phyloP scores from a whole-genome alignment of 2,888 invertebrate genomes.

The Girardia tigrina region DNA sequence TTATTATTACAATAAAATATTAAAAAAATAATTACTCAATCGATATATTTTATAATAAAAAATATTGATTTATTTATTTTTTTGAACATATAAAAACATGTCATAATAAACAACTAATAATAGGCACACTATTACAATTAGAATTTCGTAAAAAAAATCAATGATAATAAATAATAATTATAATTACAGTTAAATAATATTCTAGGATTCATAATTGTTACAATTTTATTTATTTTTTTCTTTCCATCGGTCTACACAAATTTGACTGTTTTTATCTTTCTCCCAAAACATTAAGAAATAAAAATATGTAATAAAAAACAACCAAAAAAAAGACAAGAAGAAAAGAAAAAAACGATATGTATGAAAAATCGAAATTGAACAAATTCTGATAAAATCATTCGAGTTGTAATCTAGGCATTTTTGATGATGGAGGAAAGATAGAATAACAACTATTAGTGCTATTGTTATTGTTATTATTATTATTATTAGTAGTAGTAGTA shows the following conservation, averaged over 20 bases:
- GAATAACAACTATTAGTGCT: not conserved
- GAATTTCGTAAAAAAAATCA: not conserved
- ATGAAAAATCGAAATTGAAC: not conserved
- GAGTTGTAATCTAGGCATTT: slow-evolving; percentile 23
- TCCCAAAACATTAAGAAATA: not conserved
- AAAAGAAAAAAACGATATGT: not conserved
- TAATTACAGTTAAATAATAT: not conserved
- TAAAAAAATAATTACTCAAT: not conserved
- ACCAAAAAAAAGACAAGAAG: not conserved
- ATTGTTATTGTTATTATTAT: slow-evolving; percentile 6
- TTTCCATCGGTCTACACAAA: not conserved
- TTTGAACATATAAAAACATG: slow-evolving; percentile 4
- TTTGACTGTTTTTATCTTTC: not conserved
- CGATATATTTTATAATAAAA: not conserved
- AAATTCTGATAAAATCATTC: not conserved
- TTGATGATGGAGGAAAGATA: not conserved
- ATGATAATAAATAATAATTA: not conserved
- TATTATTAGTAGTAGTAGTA: not conserved
- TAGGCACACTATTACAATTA: slow-evolving; percentile 17
- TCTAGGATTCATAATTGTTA: not conserved
- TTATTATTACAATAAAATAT: not conserved
- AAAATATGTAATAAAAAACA: too few relatives aligned
- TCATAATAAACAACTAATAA: slow-evolving; percentile 6
- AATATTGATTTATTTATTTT: not conserved
- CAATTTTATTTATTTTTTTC: not conserved